Evolutionary conservation across 1,140 invertebrate species (phyloP).

Genomic region (Linepithema humile): DNA sequence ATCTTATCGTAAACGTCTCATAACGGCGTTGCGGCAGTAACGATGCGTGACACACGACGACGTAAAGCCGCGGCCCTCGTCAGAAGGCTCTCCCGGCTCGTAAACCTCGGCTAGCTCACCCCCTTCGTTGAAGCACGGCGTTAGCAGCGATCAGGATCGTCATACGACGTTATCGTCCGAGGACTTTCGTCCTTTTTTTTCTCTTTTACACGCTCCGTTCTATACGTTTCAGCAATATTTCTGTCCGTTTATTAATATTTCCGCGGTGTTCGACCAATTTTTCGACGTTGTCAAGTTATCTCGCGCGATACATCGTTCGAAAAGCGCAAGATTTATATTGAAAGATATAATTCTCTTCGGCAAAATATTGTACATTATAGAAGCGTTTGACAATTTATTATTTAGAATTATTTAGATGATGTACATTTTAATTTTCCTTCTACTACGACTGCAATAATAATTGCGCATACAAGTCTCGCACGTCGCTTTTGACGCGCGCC

Average conservation of each 20-base stretch:
- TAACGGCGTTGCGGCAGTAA: conserved; percentile 78
- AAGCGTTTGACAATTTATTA: not conserved
- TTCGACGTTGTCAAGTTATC: not conserved
- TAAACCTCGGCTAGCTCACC: conserved; percentile 70
- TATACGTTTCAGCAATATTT: not conserved
- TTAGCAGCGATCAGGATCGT: conserved; percentile 51
- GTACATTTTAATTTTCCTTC: not conserved
- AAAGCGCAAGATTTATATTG: not conserved
- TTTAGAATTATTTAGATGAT: too few species aligned
- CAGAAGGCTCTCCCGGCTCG: conserved; percentile 68
- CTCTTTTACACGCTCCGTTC: not conserved
- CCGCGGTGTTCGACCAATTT: not conserved
- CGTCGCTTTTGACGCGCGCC: not conserved
- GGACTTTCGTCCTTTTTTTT: not conserved
- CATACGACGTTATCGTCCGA: not conserved
- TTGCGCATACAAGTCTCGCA: not conserved
- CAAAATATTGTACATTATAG: not conserved
- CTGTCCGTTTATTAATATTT: not conserved
- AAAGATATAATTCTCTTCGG: not conserved
- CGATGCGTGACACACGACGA: conserved; percentile 80
- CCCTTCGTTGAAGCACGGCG: conserved; percentile 53
- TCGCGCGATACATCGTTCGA: not conserved
- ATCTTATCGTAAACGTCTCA: conserved; percentile 83
- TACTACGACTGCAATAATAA: not conserved
- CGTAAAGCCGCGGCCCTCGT: conserved; percentile 72